Evolutionary conservation across 2,113 vertebrate genomes (phyloP), one percentile per base, ranked within the genome.

Genomic region (Sorex araneus): DNA sequence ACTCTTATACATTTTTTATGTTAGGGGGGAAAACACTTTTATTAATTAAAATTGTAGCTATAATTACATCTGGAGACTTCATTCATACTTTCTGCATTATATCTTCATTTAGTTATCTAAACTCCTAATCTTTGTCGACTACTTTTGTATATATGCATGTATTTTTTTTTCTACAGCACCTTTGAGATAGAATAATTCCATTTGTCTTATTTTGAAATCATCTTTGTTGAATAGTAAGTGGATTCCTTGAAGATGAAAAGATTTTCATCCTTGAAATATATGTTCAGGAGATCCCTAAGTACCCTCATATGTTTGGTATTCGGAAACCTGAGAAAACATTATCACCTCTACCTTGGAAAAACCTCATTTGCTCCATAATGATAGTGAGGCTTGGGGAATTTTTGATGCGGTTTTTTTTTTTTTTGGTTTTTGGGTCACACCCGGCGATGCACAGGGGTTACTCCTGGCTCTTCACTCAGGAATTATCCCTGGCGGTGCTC

Each of bases 161-260:
- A 19, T 86, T 34, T 57, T 16, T 88, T 87, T 90, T 84, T 76
- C 89, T 86, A 89, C 1, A 69, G 84, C 47, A 81, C 79, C 91
- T 93, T 70, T 90, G 89, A 92, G 63, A 30, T 71, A 92, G 92
- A 89, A 91, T 89, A 64, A 94, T 86, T 95, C 81, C 57, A 86
- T 81, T 94, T 93, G 43, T 91, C 79, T 94, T 90, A 79, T 66
- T 95, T 95, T 92, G 32, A 86, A 63, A 92, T 95, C 80, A 95
- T 92, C 90, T 90, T 93, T 84, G 85, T 90, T 94, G 93, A 93
- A 92, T 90, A 93, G 4, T 70, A 93, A 90, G 88, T 93, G 54
- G 32, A 69, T 89, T 90, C 16, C 81, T 89, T 75, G 94, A 92
- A 93, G 88, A 90, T 86, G 47, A 95, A 93, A 94, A 93, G 63